These are phyloP conservation scores for Acronicta leporina DNA, from an alignment of 2,888 invertebrate species.

Conservation along the genomic window DNA sequence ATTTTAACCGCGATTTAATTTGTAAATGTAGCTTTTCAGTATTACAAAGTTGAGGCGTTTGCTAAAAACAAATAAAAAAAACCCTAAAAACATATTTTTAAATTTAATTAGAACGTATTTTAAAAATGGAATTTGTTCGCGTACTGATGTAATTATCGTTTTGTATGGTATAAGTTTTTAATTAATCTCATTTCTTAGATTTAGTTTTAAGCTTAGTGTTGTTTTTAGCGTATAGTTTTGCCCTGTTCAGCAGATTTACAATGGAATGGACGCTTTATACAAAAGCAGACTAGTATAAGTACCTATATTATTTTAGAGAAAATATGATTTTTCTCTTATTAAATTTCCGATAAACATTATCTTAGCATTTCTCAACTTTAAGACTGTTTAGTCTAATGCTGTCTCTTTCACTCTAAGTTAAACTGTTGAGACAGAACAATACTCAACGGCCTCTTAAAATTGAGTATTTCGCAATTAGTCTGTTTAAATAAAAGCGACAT, in stretches of 20 bases:
- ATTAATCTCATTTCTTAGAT: slow-evolving; percentile 62
- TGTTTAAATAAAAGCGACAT: slow-evolving; percentile 23
- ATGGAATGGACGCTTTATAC: slow-evolving; percentile 18
- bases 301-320: too few species aligned
- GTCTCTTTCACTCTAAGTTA: too few species aligned
- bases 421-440: too few species aligned
- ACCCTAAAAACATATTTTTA: slow-evolving; percentile 14
- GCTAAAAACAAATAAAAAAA: slow-evolving; percentile 31
- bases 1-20: slow-evolving; percentile 44
- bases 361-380: too few species aligned
- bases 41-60: slow-evolving; percentile 79
- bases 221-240: slow-evolving; percentile 55
- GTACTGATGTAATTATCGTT: slow-evolving; percentile 36
- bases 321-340: too few species aligned
- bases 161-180: slow-evolving; percentile 30
- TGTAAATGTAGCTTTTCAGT: slow-evolving; percentile 69
- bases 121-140: slow-evolving; percentile 23
- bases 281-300: too few species aligned
- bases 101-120: slow-evolving; percentile 24
- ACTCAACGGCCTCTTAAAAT: too few species aligned
- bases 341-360: too few species aligned
- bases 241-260: slow-evolving; percentile 50
- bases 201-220: slow-evolving; percentile 57
- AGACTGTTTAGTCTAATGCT: too few species aligned
- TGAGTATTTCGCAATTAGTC: background rate